Conservation (phyloP, 2,113 vertebrate genomes). For the Columba livia region DNA sequence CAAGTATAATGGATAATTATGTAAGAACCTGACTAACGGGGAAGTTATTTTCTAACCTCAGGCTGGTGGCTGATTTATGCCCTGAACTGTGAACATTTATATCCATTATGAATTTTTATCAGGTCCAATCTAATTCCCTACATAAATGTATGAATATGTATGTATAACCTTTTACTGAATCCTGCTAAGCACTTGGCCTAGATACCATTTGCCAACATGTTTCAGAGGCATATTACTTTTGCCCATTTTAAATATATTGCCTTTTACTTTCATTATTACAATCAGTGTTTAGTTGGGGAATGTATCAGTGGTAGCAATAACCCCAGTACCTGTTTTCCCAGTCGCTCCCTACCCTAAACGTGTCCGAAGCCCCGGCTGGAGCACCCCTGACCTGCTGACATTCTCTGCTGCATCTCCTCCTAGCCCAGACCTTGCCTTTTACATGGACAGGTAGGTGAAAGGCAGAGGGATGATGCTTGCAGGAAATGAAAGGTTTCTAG, state of each 20-base stretch:
- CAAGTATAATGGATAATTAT: slow-evolving; percentile 50
- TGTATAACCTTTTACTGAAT: slow-evolving; percentile 53
- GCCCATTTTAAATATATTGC: not conserved
- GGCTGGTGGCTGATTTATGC: slow-evolving; percentile 54
- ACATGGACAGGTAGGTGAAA: not conserved
- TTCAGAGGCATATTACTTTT: not conserved
- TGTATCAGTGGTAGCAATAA: not conserved
- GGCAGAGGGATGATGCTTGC: not conserved
- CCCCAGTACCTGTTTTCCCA: not conserved
- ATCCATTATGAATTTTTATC: slow-evolving; percentile 58
- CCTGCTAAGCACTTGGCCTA: slow-evolving; percentile 8
- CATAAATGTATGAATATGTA: slow-evolving; percentile 54
- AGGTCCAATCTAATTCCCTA: slow-evolving; percentile 19
- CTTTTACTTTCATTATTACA: not conserved
- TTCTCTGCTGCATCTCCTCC: not conserved
- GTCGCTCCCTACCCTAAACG: not conserved
- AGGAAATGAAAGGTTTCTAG: not conserved
- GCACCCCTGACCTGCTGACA: not conserved
- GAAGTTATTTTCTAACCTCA: slow-evolving; percentile 47
- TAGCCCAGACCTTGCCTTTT: not conserved
- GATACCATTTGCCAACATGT: not conserved
- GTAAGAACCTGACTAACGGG: slow-evolving; percentile 17
- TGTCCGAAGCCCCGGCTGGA: not conserved
- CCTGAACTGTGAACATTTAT: slow-evolving; percentile 43
- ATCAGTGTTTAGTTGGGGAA: not conserved